Percentiles rank a stretch among this genome's conserved stretches.
Evolutionary conservation across 2,888 invertebrate genomes (phyloP).

Genomic region (Drosophila falleni): DNA sequence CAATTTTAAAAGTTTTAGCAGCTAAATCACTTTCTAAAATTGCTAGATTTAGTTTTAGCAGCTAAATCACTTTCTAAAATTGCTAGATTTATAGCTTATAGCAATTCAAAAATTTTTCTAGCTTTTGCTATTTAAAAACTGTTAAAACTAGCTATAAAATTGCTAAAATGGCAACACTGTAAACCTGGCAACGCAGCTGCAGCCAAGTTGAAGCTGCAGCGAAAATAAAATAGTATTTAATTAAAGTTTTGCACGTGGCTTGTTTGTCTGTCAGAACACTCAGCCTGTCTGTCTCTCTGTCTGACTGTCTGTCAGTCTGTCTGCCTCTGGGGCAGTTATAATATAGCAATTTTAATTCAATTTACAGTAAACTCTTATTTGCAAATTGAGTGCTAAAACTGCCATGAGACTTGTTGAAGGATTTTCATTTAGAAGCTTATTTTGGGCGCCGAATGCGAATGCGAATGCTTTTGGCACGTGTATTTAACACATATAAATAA

Average conservation of each 20-base stretch:
- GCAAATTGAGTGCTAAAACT: constrained; percentile 44
- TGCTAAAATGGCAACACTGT: too few relatives aligned
- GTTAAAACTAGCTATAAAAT: too few relatives aligned
- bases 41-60: too few relatives aligned
- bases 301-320: constrained; percentile 7
- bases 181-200: constrained; percentile 51
- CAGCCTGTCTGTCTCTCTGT: constrained; percentile 29
- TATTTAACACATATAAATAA: constrained; percentile 74
- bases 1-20: too few relatives aligned
- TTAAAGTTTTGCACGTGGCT: constrained; percentile 77
- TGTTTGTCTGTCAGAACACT: constrained; percentile 40
- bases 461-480: constrained; percentile 32
- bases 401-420: neutral
- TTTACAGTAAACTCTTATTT: constrained; percentile 53
- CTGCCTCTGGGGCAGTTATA: constrained; percentile 31
- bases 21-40: too few relatives aligned
- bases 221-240: constrained; percentile 76
- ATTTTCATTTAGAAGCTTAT: constrained; percentile 49
- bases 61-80: too few relatives aligned
- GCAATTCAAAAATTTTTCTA: too few relatives aligned
- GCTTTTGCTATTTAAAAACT: too few relatives aligned
- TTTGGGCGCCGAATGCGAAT: constrained; percentile 24
- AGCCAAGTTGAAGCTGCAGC: constrained; percentile 13
- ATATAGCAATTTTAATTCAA: constrained; percentile 76
- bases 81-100: too few relatives aligned